phyloP scores from a whole-genome alignment of 2,113 vertebrate genomes.

The Delphinapterus leucas region DNA sequence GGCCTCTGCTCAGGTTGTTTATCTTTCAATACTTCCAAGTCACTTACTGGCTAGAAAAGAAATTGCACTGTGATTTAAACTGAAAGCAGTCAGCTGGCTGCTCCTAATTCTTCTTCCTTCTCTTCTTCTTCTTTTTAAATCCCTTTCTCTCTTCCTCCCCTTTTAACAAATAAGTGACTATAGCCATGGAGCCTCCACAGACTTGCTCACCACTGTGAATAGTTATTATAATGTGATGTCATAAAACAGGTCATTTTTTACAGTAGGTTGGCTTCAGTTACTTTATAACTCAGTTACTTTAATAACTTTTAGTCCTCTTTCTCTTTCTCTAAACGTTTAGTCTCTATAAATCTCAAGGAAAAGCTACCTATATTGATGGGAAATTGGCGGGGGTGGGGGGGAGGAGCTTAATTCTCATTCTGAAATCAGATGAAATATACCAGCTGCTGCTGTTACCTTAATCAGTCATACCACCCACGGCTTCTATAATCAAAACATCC shows the following conservation, averaged over 20 bases:
- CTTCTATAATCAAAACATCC: neutral
- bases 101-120: slow-evolving; percentile 19
- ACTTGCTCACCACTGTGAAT: slow-evolving; percentile 58
- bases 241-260: slow-evolving; percentile 66
- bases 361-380: neutral
- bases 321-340: slow-evolving; percentile 34
- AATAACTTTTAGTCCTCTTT: slow-evolving; percentile 55
- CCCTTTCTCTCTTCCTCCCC: slow-evolving; percentile 37
- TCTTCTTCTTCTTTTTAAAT: slow-evolving; percentile 41
- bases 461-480: neutral
- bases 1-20: slow-evolving; percentile 79
- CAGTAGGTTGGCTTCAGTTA: slow-evolving; percentile 61
- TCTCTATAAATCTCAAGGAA: slow-evolving; percentile 22
- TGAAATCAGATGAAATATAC: slow-evolving; percentile 36
- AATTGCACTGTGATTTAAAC: slow-evolving; percentile 78
- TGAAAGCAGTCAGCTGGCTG: slow-evolving; percentile 68
- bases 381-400: neutral
- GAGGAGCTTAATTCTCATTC: neutral
- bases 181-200: slow-evolving; percentile 52
- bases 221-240: slow-evolving; percentile 66
- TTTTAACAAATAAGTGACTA: slow-evolving; percentile 61
- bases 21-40: slow-evolving; percentile 81
- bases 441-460: neutral
- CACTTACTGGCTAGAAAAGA: slow-evolving; percentile 78
- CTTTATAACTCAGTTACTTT: slow-evolving; percentile 49